Base-by-base conservation (phyloP, 2,888 invertebrate genomes). In the Dicranocentrus wangi region DNA sequence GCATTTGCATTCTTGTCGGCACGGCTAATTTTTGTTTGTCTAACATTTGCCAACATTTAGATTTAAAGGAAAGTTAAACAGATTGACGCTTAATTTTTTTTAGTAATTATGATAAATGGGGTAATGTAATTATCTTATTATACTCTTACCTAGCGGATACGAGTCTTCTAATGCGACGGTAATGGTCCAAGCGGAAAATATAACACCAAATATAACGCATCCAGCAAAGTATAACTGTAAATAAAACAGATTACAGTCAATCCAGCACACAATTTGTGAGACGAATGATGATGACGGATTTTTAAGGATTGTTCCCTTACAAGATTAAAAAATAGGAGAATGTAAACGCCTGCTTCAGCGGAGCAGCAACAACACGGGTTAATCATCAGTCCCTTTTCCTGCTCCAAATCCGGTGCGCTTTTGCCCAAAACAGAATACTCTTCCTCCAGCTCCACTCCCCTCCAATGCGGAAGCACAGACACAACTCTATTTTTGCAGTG, bases 311-410 rank as follows among this genome's bases (percentile, higher is more conserved):
- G 39, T 13, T 39, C 13, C 8, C 79, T 80, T 83, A 84, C 85
- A 83, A 85, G 84, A 81, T 85, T 85, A 82, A 85, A 85, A 82
- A 85, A 85, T 75, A 85, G 83, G 61, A 84, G 79, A 78, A 85
- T 82, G 78, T 84, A 85, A 75, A 85, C 83, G 71, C 85, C 85
- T 81, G 84, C 84, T 83, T 85, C 85, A 66, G 84, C 85, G 61
- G 84, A 83, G 80, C 85, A 85, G 79, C 84, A 85, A 76, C 82
- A 85, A 65, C 84, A 84, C 83, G 85, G 85, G 82, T 85, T 85
- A 82, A 84, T 83, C 84, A 84, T 84, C 81, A 75, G 79, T 77
- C 75, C 58, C 60, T 70, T 42, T 55, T 61, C 51, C 55, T 63
- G 27, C 13, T 63, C 75, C 53, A 61, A 39, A 53, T 65, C 42